These are phyloP conservation scores for Chlorocebus sabaeus DNA, from an alignment of 2,113 vertebrate species.

Conservation along the genomic window DNA sequence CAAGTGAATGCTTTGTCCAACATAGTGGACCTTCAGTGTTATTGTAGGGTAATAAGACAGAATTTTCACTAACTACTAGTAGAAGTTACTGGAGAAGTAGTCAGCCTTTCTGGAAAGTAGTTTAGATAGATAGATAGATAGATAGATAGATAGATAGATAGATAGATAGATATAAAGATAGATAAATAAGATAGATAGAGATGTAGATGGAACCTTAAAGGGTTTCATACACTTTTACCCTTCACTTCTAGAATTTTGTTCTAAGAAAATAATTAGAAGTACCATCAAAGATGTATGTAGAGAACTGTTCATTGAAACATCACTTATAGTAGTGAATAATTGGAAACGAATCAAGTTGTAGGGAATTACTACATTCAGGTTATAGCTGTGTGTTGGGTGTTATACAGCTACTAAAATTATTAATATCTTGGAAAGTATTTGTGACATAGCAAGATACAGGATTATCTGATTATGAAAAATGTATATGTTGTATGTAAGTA, in stretches of 20 bases:
- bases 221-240: background rate
- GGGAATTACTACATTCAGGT: constrained; percentile 11
- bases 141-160: too few relatives aligned
- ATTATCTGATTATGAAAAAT: constrained; percentile 45
- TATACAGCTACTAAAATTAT: background rate
- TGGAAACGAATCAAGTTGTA: background rate
- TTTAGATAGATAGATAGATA: background rate
- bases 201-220: background rate
- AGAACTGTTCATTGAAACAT: background rate
- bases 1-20: background rate
- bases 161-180: too few relatives aligned
- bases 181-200: too few relatives aligned
- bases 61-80: background rate
- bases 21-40: background rate
- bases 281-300: background rate
- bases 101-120: background rate
- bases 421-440: background rate
- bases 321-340: constrained; percentile 9
- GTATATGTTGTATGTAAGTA: background rate
- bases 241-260: background rate
- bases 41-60: background rate
- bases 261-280: constrained; percentile 44
- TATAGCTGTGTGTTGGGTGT: background rate
- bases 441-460: background rate
- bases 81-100: background rate